These are phyloP conservation scores for Amphipoea lucens DNA, from an alignment of 2,888 invertebrate genomes.

Conservation along the genomic window DNA sequence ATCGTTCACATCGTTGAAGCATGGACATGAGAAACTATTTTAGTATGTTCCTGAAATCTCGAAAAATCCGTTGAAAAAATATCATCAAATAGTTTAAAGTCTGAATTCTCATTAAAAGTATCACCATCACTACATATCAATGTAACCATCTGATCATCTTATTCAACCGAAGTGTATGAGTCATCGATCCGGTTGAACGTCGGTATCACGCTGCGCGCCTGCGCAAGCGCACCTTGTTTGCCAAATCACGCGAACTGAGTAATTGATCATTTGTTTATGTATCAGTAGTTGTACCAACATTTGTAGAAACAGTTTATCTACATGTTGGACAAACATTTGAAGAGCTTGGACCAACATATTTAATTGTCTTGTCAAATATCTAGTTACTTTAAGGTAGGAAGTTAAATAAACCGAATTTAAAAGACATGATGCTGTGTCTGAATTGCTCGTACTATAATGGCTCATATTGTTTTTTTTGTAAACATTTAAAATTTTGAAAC, in stretches of 20 bases:
- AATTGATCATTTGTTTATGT: constrained; percentile 70
- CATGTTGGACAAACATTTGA: constrained; percentile 41
- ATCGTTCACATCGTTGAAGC: background rate
- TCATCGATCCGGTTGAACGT: constrained; percentile 51
- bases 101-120: constrained; percentile 6
- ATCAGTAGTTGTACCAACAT: constrained; percentile 61
- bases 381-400: background rate
- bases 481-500: background rate
- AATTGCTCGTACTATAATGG: background rate
- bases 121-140: constrained; percentile 19
- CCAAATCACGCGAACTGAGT: constrained; percentile 72
- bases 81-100: constrained; percentile 16
- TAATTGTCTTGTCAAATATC: constrained; percentile 25
- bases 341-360: constrained; percentile 23
- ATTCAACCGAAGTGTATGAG: constrained; percentile 57
- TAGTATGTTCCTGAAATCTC: background rate
- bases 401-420: constrained; percentile 5
- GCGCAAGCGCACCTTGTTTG: constrained; percentile 65
- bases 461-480: background rate
- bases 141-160: constrained; percentile 35
- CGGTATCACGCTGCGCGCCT: constrained; percentile 46
- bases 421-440: background rate
- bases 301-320: constrained; percentile 30
- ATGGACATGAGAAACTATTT: background rate
- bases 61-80: background rate